Evolutionary conservation across 2,888 invertebrate species (phyloP).

Genomic region (Apocheima hispidaria): DNA sequence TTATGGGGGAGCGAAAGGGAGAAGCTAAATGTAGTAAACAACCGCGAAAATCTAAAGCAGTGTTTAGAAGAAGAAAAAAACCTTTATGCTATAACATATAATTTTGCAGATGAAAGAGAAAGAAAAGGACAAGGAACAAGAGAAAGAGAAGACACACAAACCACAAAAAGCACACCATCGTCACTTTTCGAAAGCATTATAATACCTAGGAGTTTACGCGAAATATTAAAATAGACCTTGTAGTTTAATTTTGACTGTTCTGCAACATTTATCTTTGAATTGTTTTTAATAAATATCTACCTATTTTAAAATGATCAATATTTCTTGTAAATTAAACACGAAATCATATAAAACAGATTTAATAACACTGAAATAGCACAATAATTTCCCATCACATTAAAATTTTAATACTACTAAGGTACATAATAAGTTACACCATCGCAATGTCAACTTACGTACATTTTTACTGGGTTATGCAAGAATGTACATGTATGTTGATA

Average conservation of each 20-base stretch:
- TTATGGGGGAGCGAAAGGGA: too few species aligned
- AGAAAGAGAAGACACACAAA: background rate
- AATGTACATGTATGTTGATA: slow-evolving; percentile 33
- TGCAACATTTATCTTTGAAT: background rate
- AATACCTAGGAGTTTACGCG: background rate
- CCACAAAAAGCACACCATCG: background rate
- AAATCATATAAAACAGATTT: slow-evolving; percentile 67
- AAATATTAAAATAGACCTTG: background rate
- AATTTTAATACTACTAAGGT: slow-evolving; percentile 71
- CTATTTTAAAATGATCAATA: background rate
- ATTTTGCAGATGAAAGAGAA: slow-evolving; percentile 1
- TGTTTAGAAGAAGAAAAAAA: too few species aligned
- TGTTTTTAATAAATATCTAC: background rate
- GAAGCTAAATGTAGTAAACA: too few species aligned
- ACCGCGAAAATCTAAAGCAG: too few species aligned
- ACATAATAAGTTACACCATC: slow-evolving; percentile 66
- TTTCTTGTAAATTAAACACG: slow-evolving; percentile 32
- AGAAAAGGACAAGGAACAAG: background rate
- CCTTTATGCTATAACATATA: background rate
- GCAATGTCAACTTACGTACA: slow-evolving; percentile 64
- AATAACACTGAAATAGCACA: slow-evolving; percentile 78
- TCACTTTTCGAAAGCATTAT: background rate
- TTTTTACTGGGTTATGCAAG: slow-evolving; percentile 38
- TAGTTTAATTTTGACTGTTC: background rate
- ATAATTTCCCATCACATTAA: slow-evolving; percentile 75